Conservation (phyloP, 2,888 invertebrate genomes). For the Papilio elwesi region DNA sequence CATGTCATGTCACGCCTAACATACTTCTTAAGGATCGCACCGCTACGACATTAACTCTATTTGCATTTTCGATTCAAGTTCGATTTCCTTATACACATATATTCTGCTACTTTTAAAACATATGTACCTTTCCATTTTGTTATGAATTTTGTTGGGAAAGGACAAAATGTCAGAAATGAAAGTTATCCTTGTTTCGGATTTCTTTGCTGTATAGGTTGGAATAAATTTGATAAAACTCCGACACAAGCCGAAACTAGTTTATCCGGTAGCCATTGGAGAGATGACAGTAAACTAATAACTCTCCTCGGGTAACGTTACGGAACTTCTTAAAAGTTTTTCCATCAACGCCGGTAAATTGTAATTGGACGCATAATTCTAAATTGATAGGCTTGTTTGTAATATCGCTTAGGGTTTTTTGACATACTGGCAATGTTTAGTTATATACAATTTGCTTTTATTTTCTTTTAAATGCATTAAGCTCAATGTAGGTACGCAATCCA, state of each 20-base stretch:
- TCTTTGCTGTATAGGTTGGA: slow-evolving; percentile 56
- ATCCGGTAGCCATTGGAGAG: slow-evolving; percentile 46
- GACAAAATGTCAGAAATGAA: slow-evolving; percentile 26
- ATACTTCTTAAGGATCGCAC: too few relatives aligned
- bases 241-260: slow-evolving; percentile 51
- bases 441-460: neutral
- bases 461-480: neutral
- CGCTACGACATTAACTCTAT: too few relatives aligned
- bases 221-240: slow-evolving; percentile 64
- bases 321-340: slow-evolving; percentile 47
- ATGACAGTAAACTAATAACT: slow-evolving; percentile 50
- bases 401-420: neutral
- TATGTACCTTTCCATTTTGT: neutral
- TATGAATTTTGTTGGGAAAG: slow-evolving; percentile 14
- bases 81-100: neutral
- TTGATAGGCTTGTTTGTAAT: slow-evolving; percentile 23
- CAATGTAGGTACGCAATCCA: neutral
- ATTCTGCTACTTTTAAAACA: neutral
- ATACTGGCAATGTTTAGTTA: neutral
- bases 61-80: too few relatives aligned
- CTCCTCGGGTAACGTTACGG: slow-evolving; percentile 37
- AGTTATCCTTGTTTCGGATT: slow-evolving; percentile 33
- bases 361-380: slow-evolving; percentile 29
- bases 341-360: slow-evolving; percentile 40
- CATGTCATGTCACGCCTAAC: too few relatives aligned